A percentile compares a stretch with the other conserved stretches of the same genome.
Evolutionary conservation across 2,888 invertebrate species (phyloP).

Genomic region (Gymnocheta viridis): DNA sequence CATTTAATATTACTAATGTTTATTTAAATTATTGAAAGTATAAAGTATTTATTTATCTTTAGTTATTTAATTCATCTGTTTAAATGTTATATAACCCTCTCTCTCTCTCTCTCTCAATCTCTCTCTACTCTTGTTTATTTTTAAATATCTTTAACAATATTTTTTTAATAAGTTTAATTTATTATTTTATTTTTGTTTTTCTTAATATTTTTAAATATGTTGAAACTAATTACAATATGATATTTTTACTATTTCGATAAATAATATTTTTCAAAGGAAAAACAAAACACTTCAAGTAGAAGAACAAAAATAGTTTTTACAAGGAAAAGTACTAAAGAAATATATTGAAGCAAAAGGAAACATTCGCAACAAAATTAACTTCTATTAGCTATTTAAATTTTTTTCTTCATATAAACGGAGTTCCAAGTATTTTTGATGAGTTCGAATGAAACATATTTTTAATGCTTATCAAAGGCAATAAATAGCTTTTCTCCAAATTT

Average conservation of each 20-base stretch:
- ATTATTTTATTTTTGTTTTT: conserved; percentile 12
- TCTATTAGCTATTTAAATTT: no score
- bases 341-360: not conserved
- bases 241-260: conserved; percentile 14
- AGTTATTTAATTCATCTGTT: conserved; percentile 58
- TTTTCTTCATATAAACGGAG: no score
- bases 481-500: no score
- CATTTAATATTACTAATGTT: conserved; percentile 50
- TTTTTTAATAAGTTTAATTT: conserved; percentile 50
- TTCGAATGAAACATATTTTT: not conserved
- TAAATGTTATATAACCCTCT: conserved; percentile 56
- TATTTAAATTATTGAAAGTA: conserved; percentile 58
- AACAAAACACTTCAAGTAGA: not conserved
- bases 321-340: not conserved
- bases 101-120: no score
- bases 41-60: conserved; percentile 70
- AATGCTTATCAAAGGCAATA: not conserved
- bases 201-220: not conserved
- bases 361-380: no score
- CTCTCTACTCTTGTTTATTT: conserved; percentile 44
- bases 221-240: conserved; percentile 4
- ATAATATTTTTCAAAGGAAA: not conserved
- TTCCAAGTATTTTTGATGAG: not conserved
- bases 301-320: not conserved
- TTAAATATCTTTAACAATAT: conserved; percentile 16